These are phyloP conservation scores for Progne subis DNA, from an alignment of 2,113 vertebrate genomes.

Conservation along the genomic window DNA sequence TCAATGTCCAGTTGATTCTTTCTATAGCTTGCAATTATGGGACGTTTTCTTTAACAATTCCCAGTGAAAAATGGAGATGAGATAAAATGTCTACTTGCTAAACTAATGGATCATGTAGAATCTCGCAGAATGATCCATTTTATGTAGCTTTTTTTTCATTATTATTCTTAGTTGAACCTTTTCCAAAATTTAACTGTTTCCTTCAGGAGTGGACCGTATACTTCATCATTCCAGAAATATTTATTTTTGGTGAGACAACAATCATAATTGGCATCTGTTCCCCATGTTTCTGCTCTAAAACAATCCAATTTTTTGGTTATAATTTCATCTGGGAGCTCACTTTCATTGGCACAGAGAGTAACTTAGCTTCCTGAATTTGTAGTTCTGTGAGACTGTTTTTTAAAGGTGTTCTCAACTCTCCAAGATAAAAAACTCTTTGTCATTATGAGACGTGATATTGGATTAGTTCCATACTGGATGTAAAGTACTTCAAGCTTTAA, in stretches of 20 bases:
- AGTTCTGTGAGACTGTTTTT: neutral
- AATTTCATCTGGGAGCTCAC: neutral
- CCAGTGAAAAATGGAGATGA: neutral
- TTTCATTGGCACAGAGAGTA: neutral
- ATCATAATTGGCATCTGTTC: neutral
- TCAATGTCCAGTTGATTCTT: neutral
- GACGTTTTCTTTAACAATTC: neutral
- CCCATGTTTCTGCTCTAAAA: neutral
- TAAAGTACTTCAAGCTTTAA: neutral
- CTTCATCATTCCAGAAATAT: neutral
- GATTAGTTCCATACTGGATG: neutral
- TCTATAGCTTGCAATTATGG: neutral
- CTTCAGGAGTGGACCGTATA: neutral
- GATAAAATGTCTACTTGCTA: neutral
- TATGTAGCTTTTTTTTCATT: neutral
- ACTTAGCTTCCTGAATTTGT: neutral
- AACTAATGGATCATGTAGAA: neutral
- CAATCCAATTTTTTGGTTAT: neutral
- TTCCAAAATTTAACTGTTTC: neutral
- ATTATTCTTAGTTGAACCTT: neutral
- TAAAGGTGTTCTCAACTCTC: neutral
- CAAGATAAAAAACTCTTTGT: neutral
- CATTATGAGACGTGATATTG: neutral
- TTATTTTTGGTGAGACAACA: neutral
- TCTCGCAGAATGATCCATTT: neutral